Evolutionary conservation across 2,113 vertebrate species (phyloP).

Genomic region (Serinus canaria): DNA sequence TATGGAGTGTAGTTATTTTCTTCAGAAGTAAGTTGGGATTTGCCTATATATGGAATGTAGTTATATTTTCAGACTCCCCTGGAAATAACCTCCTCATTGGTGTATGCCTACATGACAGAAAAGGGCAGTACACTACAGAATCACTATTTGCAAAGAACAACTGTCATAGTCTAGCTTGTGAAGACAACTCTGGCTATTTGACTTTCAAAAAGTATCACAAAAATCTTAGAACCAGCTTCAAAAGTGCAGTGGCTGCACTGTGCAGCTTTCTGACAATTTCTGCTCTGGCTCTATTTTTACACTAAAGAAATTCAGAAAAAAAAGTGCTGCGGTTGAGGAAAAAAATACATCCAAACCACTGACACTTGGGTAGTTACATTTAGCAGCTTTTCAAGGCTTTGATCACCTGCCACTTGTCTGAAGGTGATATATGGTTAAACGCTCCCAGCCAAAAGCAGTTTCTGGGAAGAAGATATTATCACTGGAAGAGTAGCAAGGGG

Average conservation of each 20-base stretch:
- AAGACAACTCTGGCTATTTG: not conserved
- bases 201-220: not conserved
- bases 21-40: not conserved
- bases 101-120: not conserved
- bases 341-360: not conserved
- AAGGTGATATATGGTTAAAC: constrained; percentile 44
- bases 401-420: constrained; percentile 39
- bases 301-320: constrained; percentile 2
- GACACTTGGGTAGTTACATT: constrained; percentile 41
- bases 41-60: not conserved
- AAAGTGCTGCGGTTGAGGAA: not conserved
- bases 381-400: constrained; percentile 54
- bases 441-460: constrained; percentile 21
- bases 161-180: not conserved
- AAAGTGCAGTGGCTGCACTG: not conserved
- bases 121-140: not conserved
- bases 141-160: not conserved
- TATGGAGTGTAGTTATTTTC: not conserved
- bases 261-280: not conserved
- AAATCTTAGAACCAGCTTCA: constrained; percentile 8
- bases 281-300: constrained; percentile 8
- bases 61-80: not conserved
- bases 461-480: not conserved
- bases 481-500: not conserved
- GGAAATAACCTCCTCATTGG: not conserved